Evolutionary conservation across 2,888 invertebrate species (phyloP), one percentile per base, ranked within the genome.

Genomic region (Drosophila imparisetae): DNA sequence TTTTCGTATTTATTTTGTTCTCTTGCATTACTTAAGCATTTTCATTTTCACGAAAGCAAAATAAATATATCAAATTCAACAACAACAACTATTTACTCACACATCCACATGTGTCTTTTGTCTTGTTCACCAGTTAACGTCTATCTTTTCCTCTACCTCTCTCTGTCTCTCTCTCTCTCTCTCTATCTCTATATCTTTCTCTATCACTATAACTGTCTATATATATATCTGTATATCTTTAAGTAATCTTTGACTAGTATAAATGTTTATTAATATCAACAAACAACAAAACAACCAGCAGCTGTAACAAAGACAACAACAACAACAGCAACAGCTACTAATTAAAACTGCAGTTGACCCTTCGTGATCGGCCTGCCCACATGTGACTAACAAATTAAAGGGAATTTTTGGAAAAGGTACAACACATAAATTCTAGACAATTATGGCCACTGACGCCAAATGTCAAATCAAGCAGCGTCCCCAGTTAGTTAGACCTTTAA

Each of bases 81-180:
- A 72, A 40, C 72, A 84, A 78, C 57, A 72, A 78, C 42, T 64
- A 91, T 90, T 91, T 91, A 91, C 92, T 92, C 91, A 91, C 91
- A 92, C 84, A 86, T 88, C 91, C 68, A 67, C 92, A 92, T 92
- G 90, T 90, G 92, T 92, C 90, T 92, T 91, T 93, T 92, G 93
- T 92, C 91, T 92, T 93, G 92, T 83, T 92, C 92, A 92, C 92
- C 90, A 89, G 90, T 86, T 87, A 88, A 80, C 58, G 77, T 85
- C 77, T 77, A 36, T 67, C 32, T 73, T 42, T 68, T 42, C 34
- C 69, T 58, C 29, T 40, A 29, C 65, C 36, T 78, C 66, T 72
- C 13, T 60, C 50, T 67, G 15, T 66, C 27, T 27, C 29, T 29
- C 29, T 29, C 24, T 58, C 42, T 59, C 24, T 49, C n/a, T 66